These are phyloP conservation scores for Scleropages formosus DNA, from an alignment of 2,797 vertebrate species.

Conservation along the genomic window DNA sequence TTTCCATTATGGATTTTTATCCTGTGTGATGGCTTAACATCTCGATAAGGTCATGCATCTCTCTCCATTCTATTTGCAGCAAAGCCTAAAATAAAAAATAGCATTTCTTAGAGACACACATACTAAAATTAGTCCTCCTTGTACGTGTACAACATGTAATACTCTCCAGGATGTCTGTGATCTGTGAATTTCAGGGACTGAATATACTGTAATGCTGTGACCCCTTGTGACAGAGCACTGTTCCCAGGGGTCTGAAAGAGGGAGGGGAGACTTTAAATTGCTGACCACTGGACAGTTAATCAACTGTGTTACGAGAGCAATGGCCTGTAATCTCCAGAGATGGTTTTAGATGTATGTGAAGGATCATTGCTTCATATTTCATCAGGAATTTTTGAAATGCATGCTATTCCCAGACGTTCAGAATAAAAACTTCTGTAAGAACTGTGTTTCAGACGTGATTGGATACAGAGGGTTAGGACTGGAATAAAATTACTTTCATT, in stretches of 20 bases:
- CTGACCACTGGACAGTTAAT: slow-evolving; percentile 47
- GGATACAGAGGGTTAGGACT: background rate
- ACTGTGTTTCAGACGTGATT: background rate
- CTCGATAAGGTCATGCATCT: background rate
- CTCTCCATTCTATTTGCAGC: background rate
- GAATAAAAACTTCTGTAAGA: background rate
- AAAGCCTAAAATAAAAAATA: background rate
- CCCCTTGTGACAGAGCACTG: slow-evolving; percentile 36
- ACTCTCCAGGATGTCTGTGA: background rate
- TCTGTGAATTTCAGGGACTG: slow-evolving; percentile 29
- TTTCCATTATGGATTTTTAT: background rate
- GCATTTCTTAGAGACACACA: background rate
- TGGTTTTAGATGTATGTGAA: background rate
- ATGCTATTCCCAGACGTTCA: background rate
- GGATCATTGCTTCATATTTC: slow-evolving; percentile 5
- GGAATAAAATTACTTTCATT: background rate
- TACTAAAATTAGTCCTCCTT: background rate
- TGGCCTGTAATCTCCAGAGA: slow-evolving; percentile 10
- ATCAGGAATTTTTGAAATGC: background rate
- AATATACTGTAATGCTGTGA: slow-evolving; percentile 46
- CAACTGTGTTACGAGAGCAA: slow-evolving; percentile 35
- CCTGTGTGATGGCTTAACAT: background rate
- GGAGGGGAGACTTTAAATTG: slow-evolving; percentile 32
- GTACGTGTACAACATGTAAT: background rate
- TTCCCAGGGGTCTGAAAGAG: slow-evolving; percentile 40